These are phyloP conservation scores for Mythimna lalbum DNA, from an alignment of 2,888 invertebrate genomes.

Conservation along the genomic window DNA sequence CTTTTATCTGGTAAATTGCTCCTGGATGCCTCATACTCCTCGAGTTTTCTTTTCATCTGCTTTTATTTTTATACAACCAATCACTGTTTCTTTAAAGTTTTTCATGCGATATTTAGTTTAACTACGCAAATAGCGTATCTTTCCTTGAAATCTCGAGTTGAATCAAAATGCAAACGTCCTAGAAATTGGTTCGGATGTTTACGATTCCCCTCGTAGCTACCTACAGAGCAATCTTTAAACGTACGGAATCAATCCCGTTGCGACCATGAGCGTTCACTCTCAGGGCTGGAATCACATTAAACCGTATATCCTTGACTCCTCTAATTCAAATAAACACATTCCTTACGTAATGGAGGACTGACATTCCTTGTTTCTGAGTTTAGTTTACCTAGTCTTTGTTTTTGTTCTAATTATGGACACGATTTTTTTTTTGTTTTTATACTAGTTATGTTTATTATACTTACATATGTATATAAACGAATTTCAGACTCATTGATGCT, in stretches of 20 bases:
- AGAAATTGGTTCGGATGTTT: conserved; percentile 36
- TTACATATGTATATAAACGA: not conserved
- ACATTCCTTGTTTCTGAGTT: conserved; percentile 11
- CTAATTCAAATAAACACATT: conserved; percentile 25
- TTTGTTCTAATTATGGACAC: not conserved
- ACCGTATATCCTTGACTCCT: conserved; percentile 31
- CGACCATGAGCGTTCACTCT: conserved; percentile 39
- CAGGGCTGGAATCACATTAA: conserved; percentile 40
- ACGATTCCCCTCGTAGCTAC: conserved; percentile 3
- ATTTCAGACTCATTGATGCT: not conserved
- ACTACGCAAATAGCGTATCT: too few species aligned
- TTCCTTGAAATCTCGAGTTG: too few species aligned
- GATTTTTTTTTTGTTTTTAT: not conserved
- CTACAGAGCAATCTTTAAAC: conserved; percentile 25
- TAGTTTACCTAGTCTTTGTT: not conserved
- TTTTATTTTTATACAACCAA: not conserved
- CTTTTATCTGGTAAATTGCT: too few species aligned
- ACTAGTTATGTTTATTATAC: not conserved
- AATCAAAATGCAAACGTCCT: conserved; percentile 12
- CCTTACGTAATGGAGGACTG: conserved; percentile 7
- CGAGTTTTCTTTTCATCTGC: not conserved
- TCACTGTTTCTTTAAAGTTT: not conserved
- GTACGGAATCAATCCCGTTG: conserved; percentile 29
- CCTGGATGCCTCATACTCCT: too few species aligned
- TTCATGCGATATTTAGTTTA: not conserved